A percentile compares a stretch with the other conserved stretches of the same genome.
Evolutionary conservation across 2,888 invertebrate genomes (phyloP).

Genomic region (Linnaemya vulpina): DNA sequence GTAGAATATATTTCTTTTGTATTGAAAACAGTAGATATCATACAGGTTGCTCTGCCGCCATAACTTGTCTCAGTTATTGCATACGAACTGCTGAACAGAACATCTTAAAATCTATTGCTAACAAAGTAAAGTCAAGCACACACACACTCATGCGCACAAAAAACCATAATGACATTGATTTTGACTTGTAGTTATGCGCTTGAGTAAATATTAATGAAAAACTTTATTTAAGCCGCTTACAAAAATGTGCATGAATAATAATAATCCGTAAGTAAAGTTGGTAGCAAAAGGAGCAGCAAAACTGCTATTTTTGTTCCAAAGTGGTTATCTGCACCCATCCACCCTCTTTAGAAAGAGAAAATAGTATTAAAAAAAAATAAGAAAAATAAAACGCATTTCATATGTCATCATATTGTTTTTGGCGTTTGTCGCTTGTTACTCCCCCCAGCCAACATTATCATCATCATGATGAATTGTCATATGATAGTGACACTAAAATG

Average conservation of each 20-base stretch:
- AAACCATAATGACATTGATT: slow-evolving; percentile 71
- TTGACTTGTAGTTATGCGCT: slow-evolving; percentile 74
- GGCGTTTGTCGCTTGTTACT: not conserved
- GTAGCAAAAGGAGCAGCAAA: slow-evolving; percentile 19
- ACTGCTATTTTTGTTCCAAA: not conserved
- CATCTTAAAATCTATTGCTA: not conserved
- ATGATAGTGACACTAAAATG: slow-evolving; percentile 55
- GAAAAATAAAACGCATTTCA: slow-evolving; percentile 51
- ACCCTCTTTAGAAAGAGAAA: not conserved
- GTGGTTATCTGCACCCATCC: slow-evolving; percentile 28
- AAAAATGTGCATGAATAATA: slow-evolving; percentile 56
- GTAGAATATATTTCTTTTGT: not conserved
- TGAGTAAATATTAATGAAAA: slow-evolving; percentile 74
- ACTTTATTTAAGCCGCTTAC: slow-evolving; percentile 74
- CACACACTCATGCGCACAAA: not conserved
- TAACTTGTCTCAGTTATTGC: not conserved
- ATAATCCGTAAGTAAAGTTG: slow-evolving; percentile 34
- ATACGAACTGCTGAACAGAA: not conserved
- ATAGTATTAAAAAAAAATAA: not conserved
- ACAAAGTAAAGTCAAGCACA: not conserved
- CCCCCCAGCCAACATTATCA: not conserved
- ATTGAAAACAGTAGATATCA: not conserved
- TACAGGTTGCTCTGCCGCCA: not conserved
- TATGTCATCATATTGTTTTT: slow-evolving; percentile 11
- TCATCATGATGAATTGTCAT: slow-evolving; percentile 43